phyloP scores from a whole-genome alignment of 2,888 invertebrate genomes.

The Eurytoma californica region DNA sequence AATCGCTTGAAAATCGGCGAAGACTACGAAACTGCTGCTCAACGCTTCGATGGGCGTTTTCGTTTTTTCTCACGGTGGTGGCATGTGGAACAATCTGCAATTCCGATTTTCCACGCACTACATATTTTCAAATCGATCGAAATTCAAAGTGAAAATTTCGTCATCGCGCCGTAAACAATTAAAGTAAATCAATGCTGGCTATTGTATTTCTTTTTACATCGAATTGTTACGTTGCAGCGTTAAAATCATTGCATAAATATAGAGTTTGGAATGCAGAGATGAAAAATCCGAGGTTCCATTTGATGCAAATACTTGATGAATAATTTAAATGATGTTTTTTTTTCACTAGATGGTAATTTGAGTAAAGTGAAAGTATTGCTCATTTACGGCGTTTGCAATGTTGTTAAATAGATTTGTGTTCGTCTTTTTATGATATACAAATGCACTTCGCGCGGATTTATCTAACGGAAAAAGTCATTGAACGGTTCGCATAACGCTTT shows the following conservation, averaged over 20 bases:
- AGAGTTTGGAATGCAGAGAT: no score
- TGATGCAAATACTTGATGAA: no score
- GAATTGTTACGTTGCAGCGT: no score
- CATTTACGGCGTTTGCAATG: no score
- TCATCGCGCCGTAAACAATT: not conserved
- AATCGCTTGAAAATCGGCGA: constrained; percentile 18
- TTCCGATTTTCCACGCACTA: constrained; percentile 40
- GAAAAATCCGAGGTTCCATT: no score
- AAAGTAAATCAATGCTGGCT: not conserved
- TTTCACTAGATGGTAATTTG: not conserved
- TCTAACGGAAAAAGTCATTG: constrained; percentile 7
- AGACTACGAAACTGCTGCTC: constrained; percentile 36
- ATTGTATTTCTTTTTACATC: not conserved
- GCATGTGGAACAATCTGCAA: constrained; percentile 51
- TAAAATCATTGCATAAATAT: no score
- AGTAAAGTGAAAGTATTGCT: not conserved
- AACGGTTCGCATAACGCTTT: not conserved
- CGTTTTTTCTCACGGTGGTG: constrained; percentile 51
- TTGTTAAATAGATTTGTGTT: not conserved
- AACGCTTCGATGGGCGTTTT: constrained; percentile 44
- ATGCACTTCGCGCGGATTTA: not conserved
- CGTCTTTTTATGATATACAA: not conserved
- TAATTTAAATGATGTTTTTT: not conserved
- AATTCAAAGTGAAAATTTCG: constrained; percentile 46
- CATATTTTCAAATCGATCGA: constrained; percentile 46